Conservation (phyloP, 1,140 invertebrate species). For the Brachionus paranguensis region DNA sequence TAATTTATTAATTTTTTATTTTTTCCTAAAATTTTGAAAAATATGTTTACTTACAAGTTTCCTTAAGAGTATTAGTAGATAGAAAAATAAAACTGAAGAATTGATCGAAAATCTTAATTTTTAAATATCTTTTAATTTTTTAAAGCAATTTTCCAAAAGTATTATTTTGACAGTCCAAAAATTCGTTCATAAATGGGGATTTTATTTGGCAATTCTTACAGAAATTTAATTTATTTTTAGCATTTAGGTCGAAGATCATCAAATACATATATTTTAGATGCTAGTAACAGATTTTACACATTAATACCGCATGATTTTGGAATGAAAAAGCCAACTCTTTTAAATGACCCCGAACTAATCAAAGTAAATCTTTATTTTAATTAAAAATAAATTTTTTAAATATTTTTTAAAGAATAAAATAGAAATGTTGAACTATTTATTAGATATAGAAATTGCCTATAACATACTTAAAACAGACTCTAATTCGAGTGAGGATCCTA, state of each 20-base stretch:
- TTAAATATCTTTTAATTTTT: too few relatives aligned
- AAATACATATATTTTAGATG: slow-evolving; percentile 67
- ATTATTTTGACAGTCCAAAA: too few relatives aligned
- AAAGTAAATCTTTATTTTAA: slow-evolving; percentile 56
- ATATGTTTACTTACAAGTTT: too few relatives aligned
- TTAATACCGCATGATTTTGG: slow-evolving; percentile 91
- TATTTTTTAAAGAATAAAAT: slow-evolving; percentile 61
- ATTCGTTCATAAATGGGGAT: too few relatives aligned
- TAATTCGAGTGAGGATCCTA: slow-evolving; percentile 60
- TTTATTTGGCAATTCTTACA: too few relatives aligned
- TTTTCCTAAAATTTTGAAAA: too few relatives aligned
- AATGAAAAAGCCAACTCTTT: slow-evolving; percentile 67
- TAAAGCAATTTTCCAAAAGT: too few relatives aligned
- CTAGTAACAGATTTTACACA: slow-evolving; percentile 85
- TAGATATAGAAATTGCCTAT: slow-evolving; percentile 92
- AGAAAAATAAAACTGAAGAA: too few relatives aligned
- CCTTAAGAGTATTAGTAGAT: too few relatives aligned
- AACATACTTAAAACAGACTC: slow-evolving; percentile 65
- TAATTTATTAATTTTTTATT: too few relatives aligned
- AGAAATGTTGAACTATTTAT: slow-evolving; percentile 81
- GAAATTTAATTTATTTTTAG: slow-evolving; percentile 42
- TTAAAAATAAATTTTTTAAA: background rate
- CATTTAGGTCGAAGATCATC: slow-evolving; percentile 49
- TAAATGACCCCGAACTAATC: slow-evolving; percentile 70
- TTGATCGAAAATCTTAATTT: too few relatives aligned